A percentile compares a stretch with the other conserved stretches of the same genome.
These are phyloP conservation scores for Apis mellifera DNA, from an alignment of 1,140 invertebrate genomes.

Conservation along the genomic window Amel_HAv3.1 CM009934.2:12193001-12193500, in stretches of 20 bases:
- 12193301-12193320: slow-evolving; percentile 46
- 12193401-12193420: background rate
- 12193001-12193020: background rate
- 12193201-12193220: slow-evolving; percentile 76
- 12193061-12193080: slow-evolving; percentile 28
- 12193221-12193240: slow-evolving; percentile 74
- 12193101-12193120: slow-evolving; percentile 30
- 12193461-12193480: background rate
- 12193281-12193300: slow-evolving; percentile 68
- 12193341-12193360: background rate
- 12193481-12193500: background rate
- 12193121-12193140: slow-evolving; percentile 27
- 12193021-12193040: background rate
- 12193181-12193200: slow-evolving; percentile 51
- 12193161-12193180: slow-evolving; percentile 33
- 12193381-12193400: slow-evolving; percentile 2
- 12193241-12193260: slow-evolving; percentile 75
- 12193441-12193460: slow-evolving; percentile 16
- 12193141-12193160: slow-evolving; percentile 25
- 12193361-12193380: background rate
- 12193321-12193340: slow-evolving; percentile 7
- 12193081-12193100: background rate
- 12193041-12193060: background rate
- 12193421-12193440: background rate
- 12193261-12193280: slow-evolving; percentile 72